These are phyloP conservation scores for Pseudeuparius sepicola DNA, from an alignment of 2,888 invertebrate genomes.

Conservation along the genomic window DNA sequence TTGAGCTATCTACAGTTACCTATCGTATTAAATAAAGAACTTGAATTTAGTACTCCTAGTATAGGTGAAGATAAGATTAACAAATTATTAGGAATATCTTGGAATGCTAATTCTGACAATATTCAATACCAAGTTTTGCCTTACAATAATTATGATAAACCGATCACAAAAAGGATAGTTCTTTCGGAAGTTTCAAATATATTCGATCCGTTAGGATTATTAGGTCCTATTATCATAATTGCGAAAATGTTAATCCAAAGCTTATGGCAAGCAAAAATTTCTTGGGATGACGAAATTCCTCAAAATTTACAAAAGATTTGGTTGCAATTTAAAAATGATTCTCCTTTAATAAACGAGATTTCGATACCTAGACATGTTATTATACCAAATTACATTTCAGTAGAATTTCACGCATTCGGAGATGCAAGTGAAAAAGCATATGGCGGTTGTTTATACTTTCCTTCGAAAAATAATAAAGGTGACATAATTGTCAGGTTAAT, in stretches of 20 bases:
- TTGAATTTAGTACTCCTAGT: conserved; percentile 5
- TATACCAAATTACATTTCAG: conserved; percentile 1
- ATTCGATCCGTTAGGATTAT: conserved; percentile 17
- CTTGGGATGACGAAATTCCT: conserved; percentile 15
- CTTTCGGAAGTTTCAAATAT: no score
- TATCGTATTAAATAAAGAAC: conserved; percentile 17
- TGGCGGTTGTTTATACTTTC: conserved; percentile 3
- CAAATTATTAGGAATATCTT: conserved; percentile 10
- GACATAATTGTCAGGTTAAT: no score
- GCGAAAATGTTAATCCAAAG: conserved; percentile 15
- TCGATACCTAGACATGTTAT: conserved; percentile 1
- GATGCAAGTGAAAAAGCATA: conserved; percentile 8
- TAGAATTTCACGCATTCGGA: conserved; percentile 5
- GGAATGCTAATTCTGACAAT: conserved; percentile 6
- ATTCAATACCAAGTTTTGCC: conserved; percentile 4
- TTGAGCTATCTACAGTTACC: conserved; percentile 12
- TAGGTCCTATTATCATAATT: no score
- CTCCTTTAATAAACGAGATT: conserved; percentile 4
- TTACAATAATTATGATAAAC: neutral
- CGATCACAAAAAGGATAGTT: no score
- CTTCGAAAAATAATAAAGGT: neutral
- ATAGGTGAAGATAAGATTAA: conserved; percentile 10
- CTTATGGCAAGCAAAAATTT: conserved; percentile 11
- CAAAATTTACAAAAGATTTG: conserved; percentile 4
- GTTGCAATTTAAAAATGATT: conserved; percentile 6